These are phyloP conservation scores for Epicauta chinensis DNA, from an alignment of 1,140 invertebrate genomes.

Conservation along the genomic window DNA sequence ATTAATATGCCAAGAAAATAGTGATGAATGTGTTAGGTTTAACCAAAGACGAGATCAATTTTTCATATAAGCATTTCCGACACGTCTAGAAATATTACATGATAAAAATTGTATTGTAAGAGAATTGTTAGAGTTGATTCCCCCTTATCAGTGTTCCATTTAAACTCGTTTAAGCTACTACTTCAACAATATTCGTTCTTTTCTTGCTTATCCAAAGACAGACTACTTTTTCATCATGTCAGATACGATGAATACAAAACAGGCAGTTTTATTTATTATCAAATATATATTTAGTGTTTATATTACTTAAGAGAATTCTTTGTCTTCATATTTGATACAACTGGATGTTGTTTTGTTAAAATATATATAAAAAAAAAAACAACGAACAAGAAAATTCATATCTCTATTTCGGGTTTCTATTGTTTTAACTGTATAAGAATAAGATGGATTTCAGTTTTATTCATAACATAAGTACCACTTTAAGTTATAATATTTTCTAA, in stretches of 20 bases:
- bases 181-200: too few species aligned
- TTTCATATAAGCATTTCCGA: slow-evolving; percentile 10
- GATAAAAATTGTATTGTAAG: slow-evolving; percentile 15
- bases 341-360: too few species aligned
- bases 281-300: slow-evolving; percentile 10
- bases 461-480: too few species aligned
- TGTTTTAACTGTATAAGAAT: too few species aligned
- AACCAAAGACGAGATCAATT: slow-evolving; percentile 8
- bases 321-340: slow-evolving; percentile 2
- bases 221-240: slow-evolving; percentile 13
- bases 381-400: too few species aligned
- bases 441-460: too few species aligned
- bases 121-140: slow-evolving; percentile 6
- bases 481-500: too few species aligned
- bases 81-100: slow-evolving; percentile 15
- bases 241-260: slow-evolving; percentile 1
- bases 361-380: too few species aligned
- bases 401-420: too few species aligned
- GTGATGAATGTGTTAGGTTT: too few species aligned
- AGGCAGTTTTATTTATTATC: slow-evolving; percentile 12
- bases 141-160: slow-evolving; percentile 11
- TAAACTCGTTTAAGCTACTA: slow-evolving; percentile 12
- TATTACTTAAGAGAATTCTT: slow-evolving; percentile 7
- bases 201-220: not conserved
- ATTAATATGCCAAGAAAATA: too few species aligned